A percentile compares a stretch with the other conserved stretches of the same genome.
phyloP scores from a whole-genome alignment of 2,797 vertebrate species.

The Peromyscus attwateri region DNA sequence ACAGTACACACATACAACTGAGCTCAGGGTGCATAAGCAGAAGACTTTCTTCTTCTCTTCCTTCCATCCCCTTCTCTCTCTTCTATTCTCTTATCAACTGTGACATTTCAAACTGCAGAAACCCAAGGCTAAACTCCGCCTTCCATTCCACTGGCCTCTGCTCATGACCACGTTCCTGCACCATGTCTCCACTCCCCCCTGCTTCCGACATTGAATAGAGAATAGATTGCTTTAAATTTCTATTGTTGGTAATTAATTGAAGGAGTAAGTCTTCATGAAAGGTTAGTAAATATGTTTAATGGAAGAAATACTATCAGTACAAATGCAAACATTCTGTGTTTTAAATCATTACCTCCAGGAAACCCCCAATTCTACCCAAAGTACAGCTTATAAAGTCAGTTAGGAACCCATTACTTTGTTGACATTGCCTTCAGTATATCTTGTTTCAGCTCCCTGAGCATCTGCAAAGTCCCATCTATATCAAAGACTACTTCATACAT shows the following conservation, averaged over 20 bases:
- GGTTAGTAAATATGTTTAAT: constrained; percentile 80
- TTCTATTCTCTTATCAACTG: not conserved
- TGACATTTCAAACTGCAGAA: not conserved
- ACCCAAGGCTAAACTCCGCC: not conserved
- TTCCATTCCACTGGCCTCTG: not conserved
- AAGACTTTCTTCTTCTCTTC: not conserved
- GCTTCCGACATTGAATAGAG: constrained; percentile 55
- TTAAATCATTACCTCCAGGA: constrained; percentile 75
- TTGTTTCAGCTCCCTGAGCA: constrained; percentile 46
- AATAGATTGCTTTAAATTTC: constrained; percentile 77
- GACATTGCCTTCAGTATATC: constrained; percentile 43
- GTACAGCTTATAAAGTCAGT: constrained; percentile 47
- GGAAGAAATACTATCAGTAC: constrained; percentile 74
- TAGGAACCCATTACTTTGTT: constrained; percentile 79
- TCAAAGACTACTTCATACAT: constrained; percentile 49
- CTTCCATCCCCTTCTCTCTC: not conserved
- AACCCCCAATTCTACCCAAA: constrained; percentile 67
- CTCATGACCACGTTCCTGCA: not conserved
- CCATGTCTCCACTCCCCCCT: constrained; percentile 21
- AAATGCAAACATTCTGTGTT: constrained; percentile 74
- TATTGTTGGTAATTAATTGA: constrained; percentile 79
- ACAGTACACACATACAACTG: not conserved
- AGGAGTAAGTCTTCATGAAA: constrained; percentile 78
- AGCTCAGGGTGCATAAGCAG: not conserved
- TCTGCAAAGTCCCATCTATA: constrained; percentile 59